Conservation (phyloP, 2,113 vertebrate genomes). For the Lamprotornis superbus region DNA sequence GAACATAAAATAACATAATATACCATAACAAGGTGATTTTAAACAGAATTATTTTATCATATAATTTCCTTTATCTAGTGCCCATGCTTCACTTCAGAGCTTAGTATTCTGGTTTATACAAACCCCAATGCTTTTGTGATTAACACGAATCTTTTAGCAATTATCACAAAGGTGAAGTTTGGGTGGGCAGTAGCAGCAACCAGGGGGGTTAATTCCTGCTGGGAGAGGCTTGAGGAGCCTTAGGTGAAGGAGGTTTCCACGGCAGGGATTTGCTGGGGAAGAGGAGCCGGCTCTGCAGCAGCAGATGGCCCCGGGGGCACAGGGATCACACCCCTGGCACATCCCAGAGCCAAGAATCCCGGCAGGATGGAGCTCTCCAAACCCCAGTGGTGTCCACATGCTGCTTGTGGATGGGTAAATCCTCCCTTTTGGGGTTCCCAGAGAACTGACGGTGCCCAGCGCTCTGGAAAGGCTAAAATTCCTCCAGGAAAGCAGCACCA, state of each 20-base stretch:
- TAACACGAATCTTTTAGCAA: too few species aligned
- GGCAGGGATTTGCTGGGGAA: background rate
- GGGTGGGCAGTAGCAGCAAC: background rate
- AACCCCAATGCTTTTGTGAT: too few species aligned
- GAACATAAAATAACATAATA: too few species aligned
- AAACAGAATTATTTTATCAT: too few species aligned
- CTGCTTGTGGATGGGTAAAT: background rate
- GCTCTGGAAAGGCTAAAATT: background rate
- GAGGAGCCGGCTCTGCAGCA: background rate
- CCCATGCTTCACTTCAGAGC: too few species aligned
- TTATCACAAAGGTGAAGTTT: too few species aligned
- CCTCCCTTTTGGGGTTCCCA: background rate
- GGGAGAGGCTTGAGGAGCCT: background rate
- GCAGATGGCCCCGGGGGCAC: rapidly evolving
- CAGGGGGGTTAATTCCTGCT: background rate
- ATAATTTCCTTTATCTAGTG: too few species aligned
- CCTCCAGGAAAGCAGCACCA: background rate
- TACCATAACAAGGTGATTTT: too few species aligned
- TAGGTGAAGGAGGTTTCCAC: background rate
- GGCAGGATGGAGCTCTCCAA: background rate
- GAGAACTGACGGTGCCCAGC: background rate
- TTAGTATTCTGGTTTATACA: too few species aligned
- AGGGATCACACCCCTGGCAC: background rate
- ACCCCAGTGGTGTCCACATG: rapidly evolving
- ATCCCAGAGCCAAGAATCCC: background rate